phyloP scores from a whole-genome alignment of 1,140 invertebrate species.

The Hylaeus anthracinus region DNA sequence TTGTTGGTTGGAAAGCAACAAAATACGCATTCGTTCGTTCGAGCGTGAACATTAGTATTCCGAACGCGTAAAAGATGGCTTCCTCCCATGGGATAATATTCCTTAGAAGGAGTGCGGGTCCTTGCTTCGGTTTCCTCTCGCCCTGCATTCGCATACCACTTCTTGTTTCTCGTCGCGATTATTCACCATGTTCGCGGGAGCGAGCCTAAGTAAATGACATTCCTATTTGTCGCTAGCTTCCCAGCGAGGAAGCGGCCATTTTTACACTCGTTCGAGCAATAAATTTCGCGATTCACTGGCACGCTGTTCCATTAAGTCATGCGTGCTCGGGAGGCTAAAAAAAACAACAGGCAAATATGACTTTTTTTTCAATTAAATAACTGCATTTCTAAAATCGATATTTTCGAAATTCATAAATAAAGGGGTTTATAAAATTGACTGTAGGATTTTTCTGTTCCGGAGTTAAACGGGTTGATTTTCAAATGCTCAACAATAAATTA shows the following conservation, averaged over 20 bases:
- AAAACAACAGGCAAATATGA: no score
- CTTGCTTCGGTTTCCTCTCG: conserved; percentile 23
- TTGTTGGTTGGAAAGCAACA: conserved; percentile 48
- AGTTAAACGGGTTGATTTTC: no score
- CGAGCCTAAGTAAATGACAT: conserved; percentile 67
- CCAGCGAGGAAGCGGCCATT: conserved; percentile 13
- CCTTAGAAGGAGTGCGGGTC: conserved; percentile 56
- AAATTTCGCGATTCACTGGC: conserved; percentile 11
- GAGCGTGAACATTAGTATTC: conserved; percentile 75
- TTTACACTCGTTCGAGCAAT: conserved; percentile 7
- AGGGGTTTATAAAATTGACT: no score
- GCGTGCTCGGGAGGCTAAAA: no score
- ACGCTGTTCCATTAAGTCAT: conserved; percentile 24
- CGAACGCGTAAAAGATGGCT: conserved; percentile 78
- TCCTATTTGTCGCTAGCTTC: conserved; percentile 68
- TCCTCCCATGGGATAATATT: conserved; percentile 76
- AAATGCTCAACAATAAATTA: no score
- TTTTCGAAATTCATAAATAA: no score
- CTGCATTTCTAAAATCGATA: no score
- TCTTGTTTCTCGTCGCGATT: conserved; percentile 27
- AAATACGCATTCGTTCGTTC: conserved; percentile 70
- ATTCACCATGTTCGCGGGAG: conserved; percentile 18
- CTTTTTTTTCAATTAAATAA: no score
- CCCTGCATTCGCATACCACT: conserved; percentile 9
- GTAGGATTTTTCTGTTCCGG: no score